These are phyloP conservation scores for Danio tinwini DNA, from an alignment of 2,797 vertebrate species.

Conservation along the genomic window DNA sequence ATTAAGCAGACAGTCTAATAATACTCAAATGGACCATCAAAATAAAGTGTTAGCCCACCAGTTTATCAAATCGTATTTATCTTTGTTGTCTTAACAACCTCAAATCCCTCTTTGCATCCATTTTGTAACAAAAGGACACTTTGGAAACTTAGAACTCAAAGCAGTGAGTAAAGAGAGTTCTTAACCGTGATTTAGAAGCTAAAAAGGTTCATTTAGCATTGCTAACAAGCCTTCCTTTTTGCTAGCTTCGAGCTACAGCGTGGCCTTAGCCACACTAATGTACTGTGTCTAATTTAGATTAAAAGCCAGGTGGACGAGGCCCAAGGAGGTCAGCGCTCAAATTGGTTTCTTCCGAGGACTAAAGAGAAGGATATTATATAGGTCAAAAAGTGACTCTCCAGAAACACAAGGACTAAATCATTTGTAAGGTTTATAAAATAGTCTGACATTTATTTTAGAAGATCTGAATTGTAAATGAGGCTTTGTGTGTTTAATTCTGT, in stretches of 20 bases:
- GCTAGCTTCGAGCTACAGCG: slow-evolving; percentile 43
- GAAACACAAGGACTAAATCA: slow-evolving; percentile 25
- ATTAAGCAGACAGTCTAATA: no score
- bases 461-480: not conserved
- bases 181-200: slow-evolving; percentile 48
- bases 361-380: slow-evolving; percentile 57
- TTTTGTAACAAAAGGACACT: slow-evolving; percentile 7
- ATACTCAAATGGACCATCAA: no score
- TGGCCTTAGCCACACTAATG: slow-evolving; percentile 45
- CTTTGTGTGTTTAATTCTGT: slow-evolving; percentile 14
- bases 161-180: slow-evolving; percentile 32
- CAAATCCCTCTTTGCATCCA: not conserved
- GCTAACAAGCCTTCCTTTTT: slow-evolving; percentile 47
- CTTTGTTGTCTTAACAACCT: not conserved
- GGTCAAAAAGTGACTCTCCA: slow-evolving; percentile 49
- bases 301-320: slow-evolving; percentile 52
- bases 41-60: no score
- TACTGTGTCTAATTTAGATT: slow-evolving; percentile 58
- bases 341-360: slow-evolving; percentile 45
- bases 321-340: slow-evolving; percentile 40
- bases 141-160: slow-evolving; percentile 24
- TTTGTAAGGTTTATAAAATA: slow-evolving; percentile 38
- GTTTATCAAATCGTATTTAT: not conserved
- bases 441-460: not conserved
- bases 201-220: slow-evolving; percentile 52